A percentile compares a stretch with the other conserved stretches of the same genome.
phyloP scores from a whole-genome alignment of 2,113 vertebrate genomes.

The Desmodus rotundus region DNA sequence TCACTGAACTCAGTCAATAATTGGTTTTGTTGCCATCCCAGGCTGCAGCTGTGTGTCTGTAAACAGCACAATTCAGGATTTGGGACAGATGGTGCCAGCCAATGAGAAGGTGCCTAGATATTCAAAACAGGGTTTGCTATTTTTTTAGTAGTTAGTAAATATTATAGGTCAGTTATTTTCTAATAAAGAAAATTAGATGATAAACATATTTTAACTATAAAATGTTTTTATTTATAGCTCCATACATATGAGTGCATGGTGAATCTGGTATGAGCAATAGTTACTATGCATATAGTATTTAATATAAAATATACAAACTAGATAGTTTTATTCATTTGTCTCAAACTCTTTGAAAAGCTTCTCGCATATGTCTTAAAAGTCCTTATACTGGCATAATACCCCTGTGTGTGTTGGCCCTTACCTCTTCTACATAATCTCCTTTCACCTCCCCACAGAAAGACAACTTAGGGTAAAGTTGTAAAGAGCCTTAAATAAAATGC shows the following conservation, averaged over 20 bases:
- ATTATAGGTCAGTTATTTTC: slow-evolving; percentile 10
- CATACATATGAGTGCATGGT: neutral
- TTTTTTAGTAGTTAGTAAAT: slow-evolving; percentile 13
- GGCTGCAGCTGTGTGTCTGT: neutral
- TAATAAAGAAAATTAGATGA: neutral
- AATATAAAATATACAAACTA: neutral
- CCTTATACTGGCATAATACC: neutral
- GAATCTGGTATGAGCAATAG: neutral
- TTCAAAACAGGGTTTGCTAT: neutral
- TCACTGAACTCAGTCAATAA: neutral
- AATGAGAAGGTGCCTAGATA: neutral
- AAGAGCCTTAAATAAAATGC: neutral
- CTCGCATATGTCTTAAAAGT: neutral
- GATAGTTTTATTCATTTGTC: neutral
- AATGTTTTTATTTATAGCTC: neutral
- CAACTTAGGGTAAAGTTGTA: neutral
- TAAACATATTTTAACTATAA: neutral
- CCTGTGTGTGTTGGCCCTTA: neutral
- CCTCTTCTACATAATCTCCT: neutral
- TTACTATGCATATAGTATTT: neutral
- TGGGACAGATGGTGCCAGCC: slow-evolving; percentile 14
- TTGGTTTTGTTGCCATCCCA: neutral
- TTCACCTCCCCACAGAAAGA: neutral
- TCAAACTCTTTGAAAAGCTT: slow-evolving; percentile 8
- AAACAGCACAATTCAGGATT: neutral